Base-by-base conservation (phyloP, 2,113 vertebrate genomes). In the Semnornis frantzii region DNA sequence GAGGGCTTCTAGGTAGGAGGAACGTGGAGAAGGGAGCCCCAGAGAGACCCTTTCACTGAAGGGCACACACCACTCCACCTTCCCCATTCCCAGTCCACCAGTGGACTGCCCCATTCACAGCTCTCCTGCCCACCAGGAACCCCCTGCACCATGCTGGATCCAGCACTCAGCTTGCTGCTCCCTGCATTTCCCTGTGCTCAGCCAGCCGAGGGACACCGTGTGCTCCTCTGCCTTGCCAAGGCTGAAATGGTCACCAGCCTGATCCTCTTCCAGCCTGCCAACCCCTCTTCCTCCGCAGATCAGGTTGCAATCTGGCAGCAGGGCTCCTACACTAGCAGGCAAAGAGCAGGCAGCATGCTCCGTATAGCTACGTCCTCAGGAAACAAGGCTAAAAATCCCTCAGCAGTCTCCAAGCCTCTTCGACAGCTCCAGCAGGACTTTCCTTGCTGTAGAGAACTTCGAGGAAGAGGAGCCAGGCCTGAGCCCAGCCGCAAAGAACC, bases 141-240 rank as follows among this genome's bases (percentile, higher is more conserved):
- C 24, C 65, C 15, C 39, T 1, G 2, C 13, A 12, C 18, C 8
- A 0, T 2, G 3, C 55, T 25, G 42, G 31, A 48, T 15, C 33
- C 10, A 37, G 30, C 30, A 46, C 63, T 25, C 62, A 46, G 54
- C 55, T 33, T 5, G 20, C 13, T 16, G 13, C 16, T 33, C n/a
- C 33, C 25, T 39, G 6, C n/a, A 4, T 4, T 1, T 15, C 37
- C 71, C 63, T 28, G 11, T 1, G 0, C 17, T 55, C 1, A 0
- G 34, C 20, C 34, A 74, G 23, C 70, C 2, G 0, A 8, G 30
- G 39, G 71, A 71, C 27, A 12, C 21, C 6, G 17, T 1, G 0
- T 19, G 46, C 74, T 24, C 20, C 48, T 62, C 24, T 39, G 33
- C 65, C 52, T 71, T 16, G 30, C 46, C 73, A 42, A 17, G 25